phyloP scores from a whole-genome alignment of 2,797 vertebrate species.

The Diplodus puntazzo region DNA sequence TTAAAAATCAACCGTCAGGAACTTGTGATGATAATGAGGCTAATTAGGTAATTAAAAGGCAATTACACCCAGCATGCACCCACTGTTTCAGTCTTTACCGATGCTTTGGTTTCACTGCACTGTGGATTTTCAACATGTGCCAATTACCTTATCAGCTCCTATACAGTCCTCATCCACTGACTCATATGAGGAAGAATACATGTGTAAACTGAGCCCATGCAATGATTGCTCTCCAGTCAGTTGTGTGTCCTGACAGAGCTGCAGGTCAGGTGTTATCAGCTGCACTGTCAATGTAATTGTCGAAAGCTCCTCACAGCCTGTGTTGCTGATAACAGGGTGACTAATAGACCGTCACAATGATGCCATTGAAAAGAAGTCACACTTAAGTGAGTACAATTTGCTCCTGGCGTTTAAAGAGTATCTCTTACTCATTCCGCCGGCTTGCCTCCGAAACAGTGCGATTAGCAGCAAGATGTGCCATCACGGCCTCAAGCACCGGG shows the following conservation, averaged over 20 bases:
- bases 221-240: background rate
- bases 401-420: constrained; percentile 26
- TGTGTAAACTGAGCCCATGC: background rate
- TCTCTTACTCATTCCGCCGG: constrained; percentile 5
- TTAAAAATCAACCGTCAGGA: background rate
- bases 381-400: constrained; percentile 42
- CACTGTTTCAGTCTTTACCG: constrained; percentile 13
- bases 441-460: constrained; percentile 10
- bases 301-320: constrained; percentile 13
- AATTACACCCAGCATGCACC: background rate
- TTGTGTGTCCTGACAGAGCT: constrained; percentile 12
- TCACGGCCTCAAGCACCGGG: constrained; percentile 8
- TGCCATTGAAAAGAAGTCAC: constrained; percentile 36
- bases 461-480: constrained; percentile 21
- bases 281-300: background rate
- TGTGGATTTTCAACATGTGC: constrained; percentile 2
- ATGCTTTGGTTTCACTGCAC: constrained; percentile 16
- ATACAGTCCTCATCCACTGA: background rate
- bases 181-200: background rate
- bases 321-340: constrained; percentile 26
- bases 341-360: constrained; percentile 32
- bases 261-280: constrained; percentile 24
- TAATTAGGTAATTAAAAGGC: constrained; percentile 3
- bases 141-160: constrained; percentile 1
- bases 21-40: constrained; percentile 12